A percentile compares a stretch with the other conserved stretches of the same genome.
Conservation (phyloP, 1,140 invertebrate species). For the Camponotus vicinus region DNA sequence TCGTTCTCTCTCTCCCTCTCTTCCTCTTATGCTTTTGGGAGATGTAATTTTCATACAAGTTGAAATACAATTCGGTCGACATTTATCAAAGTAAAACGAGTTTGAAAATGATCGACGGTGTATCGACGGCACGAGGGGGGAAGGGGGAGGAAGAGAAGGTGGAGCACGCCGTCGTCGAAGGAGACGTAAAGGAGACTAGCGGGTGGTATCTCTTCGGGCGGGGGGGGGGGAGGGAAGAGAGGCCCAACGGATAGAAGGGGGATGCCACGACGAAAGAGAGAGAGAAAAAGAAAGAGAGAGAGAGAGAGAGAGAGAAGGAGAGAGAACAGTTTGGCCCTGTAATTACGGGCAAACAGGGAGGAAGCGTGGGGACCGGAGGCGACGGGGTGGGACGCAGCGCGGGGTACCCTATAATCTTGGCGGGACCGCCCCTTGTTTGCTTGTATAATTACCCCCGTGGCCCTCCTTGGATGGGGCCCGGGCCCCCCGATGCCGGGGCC, state of each 20-base stretch:
- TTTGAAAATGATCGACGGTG: slow-evolving; percentile 16
- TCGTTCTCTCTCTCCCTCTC: too few relatives aligned
- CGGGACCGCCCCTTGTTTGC: slow-evolving; percentile 84
- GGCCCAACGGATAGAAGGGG: slow-evolving; percentile 34
- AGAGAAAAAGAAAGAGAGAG: too few relatives aligned
- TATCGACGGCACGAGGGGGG: not conserved
- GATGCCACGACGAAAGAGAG: slow-evolving; percentile 7
- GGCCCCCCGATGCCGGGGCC: slow-evolving; percentile 46
- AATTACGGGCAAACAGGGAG: slow-evolving; percentile 81
- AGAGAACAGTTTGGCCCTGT: slow-evolving; percentile 81
- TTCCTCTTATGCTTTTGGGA: not conserved
- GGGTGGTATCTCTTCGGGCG: slow-evolving; percentile 66
- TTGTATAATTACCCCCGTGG: slow-evolving; percentile 83
- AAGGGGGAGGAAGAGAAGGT: not conserved
- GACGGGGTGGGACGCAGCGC: slow-evolving; percentile 54
- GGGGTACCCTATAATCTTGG: slow-evolving; percentile 82
- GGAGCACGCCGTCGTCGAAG: not conserved
- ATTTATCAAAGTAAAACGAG: slow-evolving; percentile 46
- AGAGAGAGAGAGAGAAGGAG: too few relatives aligned
- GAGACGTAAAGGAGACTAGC: slow-evolving; percentile 67
- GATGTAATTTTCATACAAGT: slow-evolving; percentile 5
- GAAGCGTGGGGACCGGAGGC: slow-evolving; percentile 67
- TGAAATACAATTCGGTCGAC: not conserved
- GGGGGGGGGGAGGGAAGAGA: slow-evolving; percentile 18
- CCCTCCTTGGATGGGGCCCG: slow-evolving; percentile 80